Conservation (phyloP, 2,797 vertebrate species). For the Hipposideros larvatus region DNA sequence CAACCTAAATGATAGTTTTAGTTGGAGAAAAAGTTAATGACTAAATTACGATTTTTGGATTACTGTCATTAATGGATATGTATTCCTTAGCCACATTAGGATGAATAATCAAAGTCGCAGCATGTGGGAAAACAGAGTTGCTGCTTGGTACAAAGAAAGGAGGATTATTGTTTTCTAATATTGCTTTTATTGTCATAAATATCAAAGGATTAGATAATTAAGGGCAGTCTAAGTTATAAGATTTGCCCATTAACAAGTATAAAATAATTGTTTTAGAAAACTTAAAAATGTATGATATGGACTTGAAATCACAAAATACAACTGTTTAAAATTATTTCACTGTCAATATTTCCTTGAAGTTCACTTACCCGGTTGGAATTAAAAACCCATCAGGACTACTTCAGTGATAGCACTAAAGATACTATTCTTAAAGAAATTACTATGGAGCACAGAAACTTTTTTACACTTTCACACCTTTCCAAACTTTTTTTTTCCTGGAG, state of each 20-base stretch:
- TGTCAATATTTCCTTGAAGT: constrained; percentile 37
- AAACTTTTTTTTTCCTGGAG: not conserved
- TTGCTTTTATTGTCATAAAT: constrained; percentile 35
- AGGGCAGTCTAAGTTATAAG: constrained; percentile 29
- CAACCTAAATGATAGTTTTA: not conserved
- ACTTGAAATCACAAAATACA: constrained; percentile 56
- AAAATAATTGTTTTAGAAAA: constrained; percentile 38
- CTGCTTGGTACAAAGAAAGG: not conserved
- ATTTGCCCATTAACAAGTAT: not conserved
- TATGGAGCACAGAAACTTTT: not conserved
- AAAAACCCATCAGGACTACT: not conserved
- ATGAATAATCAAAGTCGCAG: constrained; percentile 16
- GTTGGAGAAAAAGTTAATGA: constrained; percentile 24
- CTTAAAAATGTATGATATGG: not conserved
- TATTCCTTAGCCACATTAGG: not conserved
- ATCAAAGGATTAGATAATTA: constrained; percentile 27
- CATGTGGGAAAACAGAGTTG: not conserved
- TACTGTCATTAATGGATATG: not conserved
- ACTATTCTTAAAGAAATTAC: constrained; percentile 36
- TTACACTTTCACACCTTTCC: constrained; percentile 47
- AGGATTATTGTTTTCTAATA: constrained; percentile 24
- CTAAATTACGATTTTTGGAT: not conserved
- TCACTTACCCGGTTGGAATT: constrained; percentile 11
- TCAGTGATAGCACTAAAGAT: not conserved
- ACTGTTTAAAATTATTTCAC: constrained; percentile 28